phyloP scores from a whole-genome alignment of 1,140 invertebrate genomes.

The Euura saliciscinereae region DNA sequence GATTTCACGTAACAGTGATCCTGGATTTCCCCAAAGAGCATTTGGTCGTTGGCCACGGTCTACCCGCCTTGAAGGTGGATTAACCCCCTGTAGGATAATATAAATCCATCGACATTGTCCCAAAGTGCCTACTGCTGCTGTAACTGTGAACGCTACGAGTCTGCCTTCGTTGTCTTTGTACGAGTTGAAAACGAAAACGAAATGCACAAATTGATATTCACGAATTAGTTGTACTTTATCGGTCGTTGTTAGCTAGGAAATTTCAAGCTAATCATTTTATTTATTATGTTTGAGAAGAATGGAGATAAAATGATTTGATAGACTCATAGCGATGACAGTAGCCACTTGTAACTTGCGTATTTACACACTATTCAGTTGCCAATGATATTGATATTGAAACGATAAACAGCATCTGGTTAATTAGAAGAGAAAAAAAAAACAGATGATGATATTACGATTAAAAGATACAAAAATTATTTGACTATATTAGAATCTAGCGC shows the following conservation, averaged over 20 bases:
- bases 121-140: conserved; percentile 53
- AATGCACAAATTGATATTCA: background rate
- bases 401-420: background rate
- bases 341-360: background rate
- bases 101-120: conserved; percentile 38
- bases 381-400: background rate
- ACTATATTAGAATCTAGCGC: conserved; percentile 5
- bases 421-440: background rate
- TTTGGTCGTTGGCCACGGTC: conserved; percentile 72
- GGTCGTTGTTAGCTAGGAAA: too few species aligned
- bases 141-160: conserved; percentile 10
- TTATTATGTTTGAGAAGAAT: too few species aligned
- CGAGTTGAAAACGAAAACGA: background rate
- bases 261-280: too few species aligned
- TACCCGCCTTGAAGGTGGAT: conserved; percentile 51
- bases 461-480: background rate
- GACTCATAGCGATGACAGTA: conserved; percentile 4
- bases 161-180: background rate
- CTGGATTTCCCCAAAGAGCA: conserved; percentile 84
- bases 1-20: conserved; percentile 86
- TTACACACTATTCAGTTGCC: background rate
- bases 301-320: background rate
- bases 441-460: background rate
- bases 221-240: too few species aligned
- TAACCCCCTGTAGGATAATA: conserved; percentile 43